These are phyloP conservation scores for Apostichopus californicus DNA, from an alignment of 35 echinoderm and acorn worm genomes.

Conservation along the genomic window DNA sequence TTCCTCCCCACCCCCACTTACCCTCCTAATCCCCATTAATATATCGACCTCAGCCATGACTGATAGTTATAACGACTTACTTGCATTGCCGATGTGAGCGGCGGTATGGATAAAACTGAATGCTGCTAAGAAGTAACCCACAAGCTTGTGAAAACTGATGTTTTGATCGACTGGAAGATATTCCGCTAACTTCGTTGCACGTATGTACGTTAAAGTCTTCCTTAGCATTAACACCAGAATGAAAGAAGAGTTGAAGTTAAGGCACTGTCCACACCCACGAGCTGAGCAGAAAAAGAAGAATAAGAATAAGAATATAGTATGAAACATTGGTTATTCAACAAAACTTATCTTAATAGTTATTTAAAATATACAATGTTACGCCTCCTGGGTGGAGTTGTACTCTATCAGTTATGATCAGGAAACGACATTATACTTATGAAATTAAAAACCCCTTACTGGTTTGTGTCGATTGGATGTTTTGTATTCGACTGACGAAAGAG, in stretches of 20 bases:
- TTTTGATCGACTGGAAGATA: conserved; percentile 93
- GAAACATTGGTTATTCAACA: no score
- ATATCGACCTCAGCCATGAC: no score
- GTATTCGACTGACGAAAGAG: no score
- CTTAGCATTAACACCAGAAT: conserved; percentile 92
- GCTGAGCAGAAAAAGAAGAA: conserved; percentile 47
- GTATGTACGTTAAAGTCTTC: conserved; percentile 80
- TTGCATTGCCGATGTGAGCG: conserved; percentile 84
- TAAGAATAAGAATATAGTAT: no score
- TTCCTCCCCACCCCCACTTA: no score
- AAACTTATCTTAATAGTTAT: no score
- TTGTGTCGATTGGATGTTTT: background rate
- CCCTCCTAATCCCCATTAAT: no score
- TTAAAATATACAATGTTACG: no score
- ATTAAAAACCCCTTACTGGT: background rate
- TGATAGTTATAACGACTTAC: conserved; percentile 51
- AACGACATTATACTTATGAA: no score
- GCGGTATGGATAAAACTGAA: conserved; percentile 77
- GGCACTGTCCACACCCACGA: conserved; percentile 94
- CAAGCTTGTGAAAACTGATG: conserved; percentile 94
- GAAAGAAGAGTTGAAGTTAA: conserved; percentile 94
- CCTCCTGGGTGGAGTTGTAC: no score
- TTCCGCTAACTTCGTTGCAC: conserved; percentile 74
- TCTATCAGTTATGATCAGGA: no score
- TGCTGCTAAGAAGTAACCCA: conserved; percentile 75